Percentiles rank a stretch among this genome's conserved stretches.
phyloP scores from a whole-genome alignment of 1,140 invertebrate species.

The Trigoniulus corallinus region DNA sequence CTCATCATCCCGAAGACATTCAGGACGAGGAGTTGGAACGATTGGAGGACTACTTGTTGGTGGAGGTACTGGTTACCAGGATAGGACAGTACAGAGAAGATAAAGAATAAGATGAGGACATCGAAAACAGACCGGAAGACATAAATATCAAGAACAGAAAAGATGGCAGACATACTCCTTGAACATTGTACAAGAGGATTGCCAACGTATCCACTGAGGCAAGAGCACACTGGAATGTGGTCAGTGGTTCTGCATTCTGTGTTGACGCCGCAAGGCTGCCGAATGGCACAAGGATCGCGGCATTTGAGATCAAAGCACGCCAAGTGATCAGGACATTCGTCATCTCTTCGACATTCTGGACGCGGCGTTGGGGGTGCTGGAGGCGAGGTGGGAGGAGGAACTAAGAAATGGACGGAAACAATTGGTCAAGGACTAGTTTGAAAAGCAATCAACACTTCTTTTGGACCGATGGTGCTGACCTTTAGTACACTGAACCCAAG shows the following conservation, averaged over 20 bases:
- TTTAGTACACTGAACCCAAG: conserved; percentile 57
- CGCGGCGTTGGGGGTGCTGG: conserved; percentile 16
- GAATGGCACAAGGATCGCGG: conserved; percentile 42
- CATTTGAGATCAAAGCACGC: conserved; percentile 62
- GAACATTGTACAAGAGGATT: conserved; percentile 64
- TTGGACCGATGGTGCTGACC: too few species aligned
- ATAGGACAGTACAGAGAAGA: too few species aligned
- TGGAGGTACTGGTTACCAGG: background rate
- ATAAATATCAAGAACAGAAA: background rate
- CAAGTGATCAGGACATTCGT: conserved; percentile 54
- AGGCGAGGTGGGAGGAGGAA: background rate
- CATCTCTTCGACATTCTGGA: conserved; percentile 54
- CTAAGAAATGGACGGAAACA: background rate
- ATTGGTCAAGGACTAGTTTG: background rate
- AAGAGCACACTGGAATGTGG: conserved; percentile 57
- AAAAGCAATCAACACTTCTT: too few species aligned
- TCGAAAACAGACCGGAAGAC: conserved; percentile 9
- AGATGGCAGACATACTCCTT: conserved; percentile 30
- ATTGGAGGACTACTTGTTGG: too few species aligned
- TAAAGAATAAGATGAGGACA: background rate
- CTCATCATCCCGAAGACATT: conserved; percentile 23
- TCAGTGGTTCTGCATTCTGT: conserved; percentile 64
- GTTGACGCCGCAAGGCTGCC: conserved; percentile 34
- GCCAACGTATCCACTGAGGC: conserved; percentile 65
- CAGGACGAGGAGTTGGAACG: background rate